Base-by-base conservation (phyloP, 2,888 invertebrate species). In the Unio pictorum region DNA sequence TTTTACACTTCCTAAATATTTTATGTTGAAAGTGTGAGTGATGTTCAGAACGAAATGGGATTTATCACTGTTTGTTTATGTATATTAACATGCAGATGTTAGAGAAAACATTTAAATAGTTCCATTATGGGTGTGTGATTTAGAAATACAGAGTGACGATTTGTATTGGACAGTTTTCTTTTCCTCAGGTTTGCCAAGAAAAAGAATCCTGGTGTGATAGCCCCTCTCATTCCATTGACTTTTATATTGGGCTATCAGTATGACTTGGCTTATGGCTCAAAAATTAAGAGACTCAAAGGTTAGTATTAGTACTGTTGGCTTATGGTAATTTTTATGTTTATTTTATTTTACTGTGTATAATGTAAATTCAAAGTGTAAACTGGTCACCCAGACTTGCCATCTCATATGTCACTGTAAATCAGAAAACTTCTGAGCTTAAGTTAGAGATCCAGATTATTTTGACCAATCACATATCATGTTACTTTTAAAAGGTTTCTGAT, bases 261-360 rank as follows among this genome's bases (percentile, higher is more conserved):
- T 86, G 95, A 95, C 88, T 91, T 94, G 84, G 94, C 94, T 0
- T 95, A 95, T 87, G 95, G 95, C 66, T 94, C 93, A 79, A 95
- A 95, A 91, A 83, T 94, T 61, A 93, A 94, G 86, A 92, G 95
- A 75, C 94, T 95, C 76, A 92, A 93, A 92, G 93, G 95, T 95
- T 91, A 91, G 73, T 62, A 55, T 54, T 8, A 34, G 7, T 45
- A 11, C 45, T 11, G 15, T 15, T 45, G 45, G 45, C 45, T 15
- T 45, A 45, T 45, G 11, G 45, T 3, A 45, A 45, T 11, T 11
- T 45, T 45, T 11, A 45, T 15, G 1, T 45, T 45, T 45, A 34
- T 45, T 45, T 45, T 45, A 45, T 15, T 15, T 45, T 45, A 15
- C 45, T 45, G 45, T 45, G 45, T 15, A 45, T 45, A 45, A 45